Base-by-base conservation (phyloP, 2,797 vertebrate species). In the Odontamblyopus rebecca region DNA sequence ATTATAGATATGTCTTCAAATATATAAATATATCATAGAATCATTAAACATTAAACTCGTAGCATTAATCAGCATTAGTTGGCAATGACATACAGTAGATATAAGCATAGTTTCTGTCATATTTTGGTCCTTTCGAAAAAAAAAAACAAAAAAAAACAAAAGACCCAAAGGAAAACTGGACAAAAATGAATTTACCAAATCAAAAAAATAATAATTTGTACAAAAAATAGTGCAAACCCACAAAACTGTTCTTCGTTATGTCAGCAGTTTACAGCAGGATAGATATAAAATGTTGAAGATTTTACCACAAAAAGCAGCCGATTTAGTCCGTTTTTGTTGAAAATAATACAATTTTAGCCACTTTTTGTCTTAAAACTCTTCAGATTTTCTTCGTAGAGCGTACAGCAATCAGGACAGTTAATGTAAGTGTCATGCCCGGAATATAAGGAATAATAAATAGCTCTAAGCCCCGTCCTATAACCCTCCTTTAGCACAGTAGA, bases 1-100 rank as follows among this genome's bases (percentile, higher is more conserved):
- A 83, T 44, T 38, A 48, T 85, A 93, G 89, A 86, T 76, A 77
- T 85, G 69, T 87, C 88, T 84, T 95, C 83, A 90, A 90, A 95
- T 95, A 94, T 96, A 97, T 95, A 95, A 96, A 97, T 95, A 95
- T 95, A 94, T 93, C 84, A 87, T 86, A 91, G 88, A 81, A 92
- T 94, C 71, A 92, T 90, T 88, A 85, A 89, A 93, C 92, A 81
- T 84, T 88, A 90, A 96, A 91, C 96, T 93, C 93, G 93, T 91
- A 92, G 82, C 88, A 92, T 32, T 7, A 18, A 90, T 94, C 89
- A 13, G 35, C 35, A 38, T 38, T 38, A 92, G 89, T 82, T 90
- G 87, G 91, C 92, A 85, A 85, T 68, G 79, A 91, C 89, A 94
- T 85, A 61, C 15, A 32, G 59, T 35, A 92, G 76, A 81, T 83